Conservation (phyloP, 1,140 invertebrate genomes). For the Cydia pomonella region DNA sequence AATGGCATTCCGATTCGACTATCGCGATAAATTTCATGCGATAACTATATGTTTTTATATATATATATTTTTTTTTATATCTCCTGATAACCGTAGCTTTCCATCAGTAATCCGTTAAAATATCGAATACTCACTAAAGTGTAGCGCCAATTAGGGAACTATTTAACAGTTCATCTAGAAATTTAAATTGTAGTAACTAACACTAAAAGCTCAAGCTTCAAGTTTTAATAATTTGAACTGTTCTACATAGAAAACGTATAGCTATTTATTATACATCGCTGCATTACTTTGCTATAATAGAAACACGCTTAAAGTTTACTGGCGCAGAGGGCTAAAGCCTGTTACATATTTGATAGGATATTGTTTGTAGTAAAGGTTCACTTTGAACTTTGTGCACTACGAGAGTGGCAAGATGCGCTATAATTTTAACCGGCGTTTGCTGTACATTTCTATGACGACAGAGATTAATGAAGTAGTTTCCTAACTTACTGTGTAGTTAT, state of each 20-base stretch:
- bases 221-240: neutral
- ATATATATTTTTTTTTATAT: no score
- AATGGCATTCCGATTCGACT: no score
- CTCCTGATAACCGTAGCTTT: no score
- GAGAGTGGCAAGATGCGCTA: neutral
- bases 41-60: no score
- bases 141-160: neutral
- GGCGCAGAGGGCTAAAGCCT: conserved; percentile 14
- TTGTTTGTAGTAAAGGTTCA: conserved; percentile 26
- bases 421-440: neutral
- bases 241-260: neutral
- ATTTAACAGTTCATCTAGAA: neutral
- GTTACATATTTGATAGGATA: conserved; percentile 26
- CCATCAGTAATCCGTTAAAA: no score
- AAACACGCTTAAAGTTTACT: conserved; percentile 7
- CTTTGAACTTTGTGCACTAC: conserved; percentile 21
- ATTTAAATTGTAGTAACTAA: neutral
- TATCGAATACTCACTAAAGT: neutral
- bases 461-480: neutral
- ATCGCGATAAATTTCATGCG: no score
- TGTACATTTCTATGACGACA: neutral
- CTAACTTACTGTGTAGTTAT: neutral
- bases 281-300: conserved; percentile 21
- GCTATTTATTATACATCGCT: neutral
- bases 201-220: neutral